These are phyloP conservation scores for Hozukius guyotensis DNA, from an alignment of 2,797 vertebrate genomes.

Conservation along the genomic window DNA sequence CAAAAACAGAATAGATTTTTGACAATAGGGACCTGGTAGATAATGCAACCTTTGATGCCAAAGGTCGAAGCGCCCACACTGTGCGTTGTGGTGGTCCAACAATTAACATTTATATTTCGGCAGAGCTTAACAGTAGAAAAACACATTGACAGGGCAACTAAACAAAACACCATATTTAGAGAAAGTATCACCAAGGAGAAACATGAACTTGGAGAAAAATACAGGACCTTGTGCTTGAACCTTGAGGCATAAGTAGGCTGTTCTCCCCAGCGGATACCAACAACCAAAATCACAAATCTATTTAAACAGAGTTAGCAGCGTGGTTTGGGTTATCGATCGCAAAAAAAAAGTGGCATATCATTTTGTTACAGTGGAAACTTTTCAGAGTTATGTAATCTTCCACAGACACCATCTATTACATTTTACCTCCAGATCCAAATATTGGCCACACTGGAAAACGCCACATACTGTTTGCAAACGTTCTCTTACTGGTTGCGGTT, in stretches of 20 bases:
- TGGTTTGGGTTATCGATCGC: slow-evolving; percentile 8
- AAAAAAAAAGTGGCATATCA: background rate
- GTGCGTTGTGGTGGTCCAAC: background rate
- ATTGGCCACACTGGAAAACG: slow-evolving; percentile 13
- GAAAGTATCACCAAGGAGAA: background rate
- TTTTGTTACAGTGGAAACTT: slow-evolving; percentile 12
- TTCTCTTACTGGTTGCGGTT: background rate
- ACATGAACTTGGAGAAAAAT: background rate
- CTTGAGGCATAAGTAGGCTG: slow-evolving; percentile 25
- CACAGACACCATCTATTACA: background rate
- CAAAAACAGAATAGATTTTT: background rate
- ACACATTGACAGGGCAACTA: background rate
- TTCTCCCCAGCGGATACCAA: slow-evolving; percentile 6
- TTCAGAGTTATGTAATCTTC: background rate
- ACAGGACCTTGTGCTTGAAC: slow-evolving; percentile 10
- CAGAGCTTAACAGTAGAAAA: background rate
- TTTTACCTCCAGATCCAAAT: background rate
- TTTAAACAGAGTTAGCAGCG: slow-evolving; percentile 18
- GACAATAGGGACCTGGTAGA: background rate
- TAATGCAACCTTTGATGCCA: background rate
- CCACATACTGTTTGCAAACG: slow-evolving; percentile 16
- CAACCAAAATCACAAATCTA: slow-evolving; percentile 27
- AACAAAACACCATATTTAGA: background rate
- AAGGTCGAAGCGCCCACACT: background rate
- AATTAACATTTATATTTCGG: background rate